Conservation (phyloP, 2,113 vertebrate genomes). For the Psophia crepitans region DNA sequence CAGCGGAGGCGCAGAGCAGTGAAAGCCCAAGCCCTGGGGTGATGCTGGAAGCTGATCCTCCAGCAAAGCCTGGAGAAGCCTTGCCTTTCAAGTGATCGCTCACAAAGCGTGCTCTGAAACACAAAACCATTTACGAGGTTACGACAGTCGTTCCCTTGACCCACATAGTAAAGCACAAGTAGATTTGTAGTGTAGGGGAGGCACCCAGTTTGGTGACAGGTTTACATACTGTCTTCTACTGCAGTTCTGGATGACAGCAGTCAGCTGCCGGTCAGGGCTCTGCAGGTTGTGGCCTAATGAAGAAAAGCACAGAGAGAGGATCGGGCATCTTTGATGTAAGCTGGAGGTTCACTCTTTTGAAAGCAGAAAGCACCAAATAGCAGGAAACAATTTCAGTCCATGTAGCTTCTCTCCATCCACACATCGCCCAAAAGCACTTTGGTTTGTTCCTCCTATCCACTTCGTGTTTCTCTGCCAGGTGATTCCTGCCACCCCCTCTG, state of each 20-base stretch:
- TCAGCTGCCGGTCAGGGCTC: background rate
- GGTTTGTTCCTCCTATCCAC: background rate
- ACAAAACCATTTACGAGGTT: background rate
- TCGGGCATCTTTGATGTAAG: background rate
- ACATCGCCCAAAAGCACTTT: background rate
- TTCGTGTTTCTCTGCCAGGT: background rate
- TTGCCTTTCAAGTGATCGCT: background rate
- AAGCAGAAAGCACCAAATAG: background rate
- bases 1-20: background rate
- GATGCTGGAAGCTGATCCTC: background rate
- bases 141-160: background rate
- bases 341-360: background rate
- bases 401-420: background rate
- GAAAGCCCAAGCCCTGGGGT: background rate
- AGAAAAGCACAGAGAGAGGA: background rate
- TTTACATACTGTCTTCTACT: background rate
- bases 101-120: background rate
- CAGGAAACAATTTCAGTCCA: background rate
- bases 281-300: background rate
- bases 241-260: background rate
- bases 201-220: background rate
- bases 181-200: background rate
- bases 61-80: background rate
- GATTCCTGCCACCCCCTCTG: background rate
- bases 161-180: background rate